Conservation (phyloP, 2,888 invertebrate genomes). For the Noctua fimbriata region DNA sequence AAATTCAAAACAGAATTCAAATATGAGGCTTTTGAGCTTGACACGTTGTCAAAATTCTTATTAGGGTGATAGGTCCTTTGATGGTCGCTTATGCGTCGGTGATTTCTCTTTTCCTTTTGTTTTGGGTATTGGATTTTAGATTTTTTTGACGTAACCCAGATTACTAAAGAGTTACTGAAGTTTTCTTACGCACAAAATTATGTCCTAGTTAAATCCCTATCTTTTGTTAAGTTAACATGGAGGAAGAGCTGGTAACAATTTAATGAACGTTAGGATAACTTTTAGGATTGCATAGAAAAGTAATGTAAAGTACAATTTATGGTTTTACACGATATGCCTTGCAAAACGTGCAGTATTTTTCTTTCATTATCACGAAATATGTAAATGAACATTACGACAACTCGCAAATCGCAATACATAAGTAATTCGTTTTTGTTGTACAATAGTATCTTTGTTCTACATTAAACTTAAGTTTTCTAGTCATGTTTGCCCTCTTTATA, state of each 20-base stretch:
- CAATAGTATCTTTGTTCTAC: slow-evolving; percentile 36
- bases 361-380: slow-evolving; percentile 44
- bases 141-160: not conserved
- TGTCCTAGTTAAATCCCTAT: not conserved
- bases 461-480: slow-evolving; percentile 39
- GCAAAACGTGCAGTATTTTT: slow-evolving; percentile 30
- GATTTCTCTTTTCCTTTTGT: slow-evolving; percentile 17
- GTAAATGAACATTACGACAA: slow-evolving; percentile 37
- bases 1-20: slow-evolving; percentile 20
- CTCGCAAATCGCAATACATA: slow-evolving; percentile 38
- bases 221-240: not conserved
- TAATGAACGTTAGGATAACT: not conserved
- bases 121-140: not conserved
- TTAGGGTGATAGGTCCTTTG: not conserved
- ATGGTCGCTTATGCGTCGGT: not conserved
- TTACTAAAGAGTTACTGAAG: not conserved
- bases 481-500: slow-evolving; percentile 30
- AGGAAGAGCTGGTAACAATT: not conserved
- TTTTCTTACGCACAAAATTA: not conserved
- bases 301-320: not conserved
- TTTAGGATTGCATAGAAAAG: not conserved
- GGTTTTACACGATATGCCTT: slow-evolving; percentile 19
- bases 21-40: not conserved
- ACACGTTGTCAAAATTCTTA: slow-evolving; percentile 13
- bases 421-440: slow-evolving; percentile 37